Percentiles rank a stretch among this genome's conserved stretches.
Conservation (phyloP, 2,797 vertebrate species). For the Ctenochaetus hawaiiensis region DNA sequence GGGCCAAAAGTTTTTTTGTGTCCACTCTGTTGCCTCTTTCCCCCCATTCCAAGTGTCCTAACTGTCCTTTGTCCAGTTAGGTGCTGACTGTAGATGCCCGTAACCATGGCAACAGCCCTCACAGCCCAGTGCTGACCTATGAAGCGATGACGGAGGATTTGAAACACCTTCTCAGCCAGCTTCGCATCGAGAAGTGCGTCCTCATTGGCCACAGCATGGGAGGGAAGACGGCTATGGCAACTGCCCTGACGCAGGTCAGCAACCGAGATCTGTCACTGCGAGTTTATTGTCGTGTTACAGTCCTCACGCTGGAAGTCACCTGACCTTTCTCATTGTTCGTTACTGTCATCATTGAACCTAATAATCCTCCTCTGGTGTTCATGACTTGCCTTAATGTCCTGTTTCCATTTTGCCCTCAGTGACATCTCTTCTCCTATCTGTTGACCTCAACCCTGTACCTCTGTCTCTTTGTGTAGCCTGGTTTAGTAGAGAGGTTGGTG, state of each 20-base stretch:
- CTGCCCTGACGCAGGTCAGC: conserved; percentile 90
- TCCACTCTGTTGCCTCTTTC: conserved; percentile 17
- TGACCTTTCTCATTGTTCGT: conserved; percentile 8
- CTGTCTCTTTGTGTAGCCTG: conserved; percentile 81
- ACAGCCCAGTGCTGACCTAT: conserved; percentile 89
- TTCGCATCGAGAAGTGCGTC: conserved; percentile 90
- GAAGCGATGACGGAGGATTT: conserved; percentile 92
- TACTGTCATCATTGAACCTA: background rate
- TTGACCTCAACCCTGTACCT: background rate
- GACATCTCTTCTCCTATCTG: background rate
- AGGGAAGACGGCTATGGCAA: conserved; percentile 94
- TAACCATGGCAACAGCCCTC: conserved; percentile 94
- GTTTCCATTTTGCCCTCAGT: conserved; percentile 3
- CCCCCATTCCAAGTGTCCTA: conserved; percentile 76
- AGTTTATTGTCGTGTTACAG: conserved; percentile 14
- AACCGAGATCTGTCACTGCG: conserved; percentile 17
- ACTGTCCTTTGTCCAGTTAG: conserved; percentile 88
- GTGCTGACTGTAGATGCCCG: conserved; percentile 96
- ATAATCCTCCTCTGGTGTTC: background rate
- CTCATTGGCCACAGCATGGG: conserved; percentile 98
- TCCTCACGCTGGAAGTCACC: background rate
- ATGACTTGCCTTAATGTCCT: background rate
- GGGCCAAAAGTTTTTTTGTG: background rate
- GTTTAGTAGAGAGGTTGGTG: conserved; percentile 91
- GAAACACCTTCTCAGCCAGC: conserved; percentile 87